phyloP scores from a whole-genome alignment of 2,797 vertebrate genomes.

The Mycteria americana region DNA sequence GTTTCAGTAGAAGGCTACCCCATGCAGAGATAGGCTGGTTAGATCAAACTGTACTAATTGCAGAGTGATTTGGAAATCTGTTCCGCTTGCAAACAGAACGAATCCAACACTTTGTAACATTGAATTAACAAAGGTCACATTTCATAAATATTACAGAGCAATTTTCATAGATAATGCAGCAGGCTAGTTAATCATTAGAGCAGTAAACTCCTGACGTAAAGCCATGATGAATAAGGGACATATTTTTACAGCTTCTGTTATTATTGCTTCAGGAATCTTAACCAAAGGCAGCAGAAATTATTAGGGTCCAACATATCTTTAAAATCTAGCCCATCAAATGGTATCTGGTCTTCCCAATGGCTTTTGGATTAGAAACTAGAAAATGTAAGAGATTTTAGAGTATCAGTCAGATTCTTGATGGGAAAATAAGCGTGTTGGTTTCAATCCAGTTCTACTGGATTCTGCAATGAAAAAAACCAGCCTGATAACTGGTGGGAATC shows the following conservation, averaged over 20 bases:
- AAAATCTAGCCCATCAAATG: neutral
- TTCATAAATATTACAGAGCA: constrained; percentile 64
- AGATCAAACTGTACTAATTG: constrained; percentile 69
- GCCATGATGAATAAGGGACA: constrained; percentile 1
- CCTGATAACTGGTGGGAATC: neutral
- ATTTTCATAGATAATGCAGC: constrained; percentile 59
- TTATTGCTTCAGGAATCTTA: constrained; percentile 23
- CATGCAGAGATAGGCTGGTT: constrained; percentile 58
- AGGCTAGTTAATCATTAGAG: constrained; percentile 60
- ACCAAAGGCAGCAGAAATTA: constrained; percentile 17
- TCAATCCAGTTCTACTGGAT: neutral
- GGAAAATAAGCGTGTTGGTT: neutral
- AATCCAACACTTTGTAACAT: constrained; percentile 47
- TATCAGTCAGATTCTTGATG: neutral
- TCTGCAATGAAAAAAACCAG: neutral
- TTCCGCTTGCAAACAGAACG: constrained; percentile 60
- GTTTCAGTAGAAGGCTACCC: constrained; percentile 51
- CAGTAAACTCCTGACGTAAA: constrained; percentile 40
- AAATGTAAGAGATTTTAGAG: neutral
- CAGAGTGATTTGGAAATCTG: constrained; percentile 59
- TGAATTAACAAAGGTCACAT: constrained; percentile 67
- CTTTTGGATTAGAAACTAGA: neutral
- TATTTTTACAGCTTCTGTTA: constrained; percentile 24
- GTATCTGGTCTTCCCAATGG: neutral
- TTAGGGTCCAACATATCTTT: neutral